Base-by-base conservation (phyloP, 1,140 invertebrate genomes). In the Bombus soroeensis region DNA sequence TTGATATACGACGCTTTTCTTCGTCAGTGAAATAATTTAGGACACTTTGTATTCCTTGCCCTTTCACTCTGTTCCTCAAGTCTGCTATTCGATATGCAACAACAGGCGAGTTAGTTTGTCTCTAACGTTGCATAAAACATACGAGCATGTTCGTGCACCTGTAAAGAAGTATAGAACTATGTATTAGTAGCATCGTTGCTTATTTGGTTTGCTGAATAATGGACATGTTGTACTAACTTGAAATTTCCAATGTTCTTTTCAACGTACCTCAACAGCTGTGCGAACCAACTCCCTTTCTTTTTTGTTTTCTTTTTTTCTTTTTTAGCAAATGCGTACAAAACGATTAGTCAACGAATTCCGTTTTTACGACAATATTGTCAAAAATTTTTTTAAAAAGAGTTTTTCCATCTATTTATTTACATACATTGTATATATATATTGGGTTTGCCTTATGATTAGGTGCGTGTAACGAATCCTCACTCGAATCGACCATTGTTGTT, bases 51-150 rank as follows among this genome's bases (percentile, higher is more conserved):
- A 6, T 22, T 6, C 8, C 72, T 73, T 32, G 37, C 28, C 22
- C 41, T 32, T 32, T 32, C 34, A 70, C 32, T 22, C 10, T 70
- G 34, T 37, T 8, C 3, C 22, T 5, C 10, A 39, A 39, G 22
- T 70, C 10, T 32, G 15, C 41, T 73, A 22, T 47, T 73, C n/a
- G 41, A 73, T 70, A 37, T 70, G 39, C 39, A 32, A 71, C 37
- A 41, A 32, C 41, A 4, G n/a, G 15, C 18, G 37, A 47, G 72
- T 73, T 73, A 47, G 39, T 73, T 43, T 53, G 18, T 47, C 9
- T 41, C 28, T 32, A 18, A 73, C 72, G 72, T 73, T 73, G 72
- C 41, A 73, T 73, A 73, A 73, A 73, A 47, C 72, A 47, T 53
- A 53, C 28, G 18, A 47, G n/a, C n/a, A 22, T 22, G 47, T 53